Evolutionary conservation across 2,797 vertebrate genomes (phyloP).

Genomic region (Alfaro cultratus): DNA sequence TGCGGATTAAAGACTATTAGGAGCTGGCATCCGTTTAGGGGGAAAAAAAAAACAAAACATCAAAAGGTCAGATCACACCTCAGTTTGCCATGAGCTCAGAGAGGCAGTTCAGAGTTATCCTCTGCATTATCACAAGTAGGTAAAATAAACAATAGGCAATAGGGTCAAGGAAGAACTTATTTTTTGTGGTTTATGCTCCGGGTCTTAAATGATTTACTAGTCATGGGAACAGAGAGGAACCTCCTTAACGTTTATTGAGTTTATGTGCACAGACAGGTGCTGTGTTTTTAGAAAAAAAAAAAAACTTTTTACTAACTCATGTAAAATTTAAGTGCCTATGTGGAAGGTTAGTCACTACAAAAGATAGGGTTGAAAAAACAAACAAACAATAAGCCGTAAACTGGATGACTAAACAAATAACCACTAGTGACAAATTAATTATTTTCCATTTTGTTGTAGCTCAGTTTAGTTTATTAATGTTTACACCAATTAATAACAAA

Average conservation of each 20-base stretch:
- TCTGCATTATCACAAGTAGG: background rate
- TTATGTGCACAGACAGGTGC: constrained; percentile 9
- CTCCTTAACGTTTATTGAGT: constrained; percentile 13
- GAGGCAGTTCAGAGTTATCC: constrained; percentile 11
- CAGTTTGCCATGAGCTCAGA: constrained; percentile 11
- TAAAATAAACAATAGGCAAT: background rate
- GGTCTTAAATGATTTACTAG: background rate
- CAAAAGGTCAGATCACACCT: constrained; percentile 57
- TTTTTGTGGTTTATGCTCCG: background rate
- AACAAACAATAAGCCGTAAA: background rate
- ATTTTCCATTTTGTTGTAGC: background rate
- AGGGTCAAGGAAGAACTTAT: background rate
- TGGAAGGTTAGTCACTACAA: background rate
- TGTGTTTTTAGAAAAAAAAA: background rate
- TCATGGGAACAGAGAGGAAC: background rate
- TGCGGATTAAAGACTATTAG: constrained; percentile 69
- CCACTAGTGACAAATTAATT: background rate
- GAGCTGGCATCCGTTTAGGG: constrained; percentile 28
- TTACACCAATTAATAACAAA: background rate
- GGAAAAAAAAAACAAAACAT: constrained; percentile 1
- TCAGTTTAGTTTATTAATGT: background rate
- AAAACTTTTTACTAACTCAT: background rate
- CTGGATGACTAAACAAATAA: background rate
- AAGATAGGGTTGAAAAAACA: background rate
- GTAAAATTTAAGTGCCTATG: background rate